phyloP scores from a whole-genome alignment of 2,888 invertebrate genomes.

The Mesochorus sp. region DNA sequence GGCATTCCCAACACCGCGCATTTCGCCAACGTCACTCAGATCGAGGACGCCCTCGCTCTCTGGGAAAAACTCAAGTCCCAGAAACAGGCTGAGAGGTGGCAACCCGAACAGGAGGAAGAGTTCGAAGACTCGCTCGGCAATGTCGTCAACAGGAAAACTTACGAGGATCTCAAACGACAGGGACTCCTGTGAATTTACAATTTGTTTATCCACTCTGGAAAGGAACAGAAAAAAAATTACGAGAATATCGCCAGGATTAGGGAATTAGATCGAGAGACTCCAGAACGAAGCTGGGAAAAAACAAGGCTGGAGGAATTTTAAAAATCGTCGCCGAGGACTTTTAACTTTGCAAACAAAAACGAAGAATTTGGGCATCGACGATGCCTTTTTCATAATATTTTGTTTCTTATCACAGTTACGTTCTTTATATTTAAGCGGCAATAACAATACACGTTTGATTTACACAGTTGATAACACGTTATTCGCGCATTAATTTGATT shows the following conservation, averaged over 20 bases:
- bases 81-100: constrained; percentile 97
- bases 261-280: no score
- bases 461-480: constrained; percentile 8
- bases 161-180: constrained; percentile 98
- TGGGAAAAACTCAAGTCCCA: constrained; percentile 99
- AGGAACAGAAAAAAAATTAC: no score
- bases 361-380: constrained; percentile 25
- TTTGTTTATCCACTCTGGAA: no score
- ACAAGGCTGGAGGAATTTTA: no score
- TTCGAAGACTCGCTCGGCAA: constrained; percentile 99
- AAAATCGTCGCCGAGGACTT: no score
- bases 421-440: constrained; percentile 59
- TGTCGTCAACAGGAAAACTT: constrained; percentile 99
- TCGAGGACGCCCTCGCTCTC: constrained; percentile 97
- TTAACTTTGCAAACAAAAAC: constrained; percentile 27
- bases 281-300: no score
- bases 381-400: constrained; percentile 40
- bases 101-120: constrained; percentile 98
- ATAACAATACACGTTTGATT: constrained; percentile 53
- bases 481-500: constrained; percentile 16
- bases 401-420: constrained; percentile 63
- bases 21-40: constrained; percentile 99
- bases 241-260: no score
- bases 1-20: constrained; percentile 99
- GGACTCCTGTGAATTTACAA: constrained; percentile 89